A percentile compares a stretch with the other conserved stretches of the same genome.
These are phyloP conservation scores for Crocuta crocuta DNA, from an alignment of 2,113 vertebrate species.

Conservation along the genomic window DNA sequence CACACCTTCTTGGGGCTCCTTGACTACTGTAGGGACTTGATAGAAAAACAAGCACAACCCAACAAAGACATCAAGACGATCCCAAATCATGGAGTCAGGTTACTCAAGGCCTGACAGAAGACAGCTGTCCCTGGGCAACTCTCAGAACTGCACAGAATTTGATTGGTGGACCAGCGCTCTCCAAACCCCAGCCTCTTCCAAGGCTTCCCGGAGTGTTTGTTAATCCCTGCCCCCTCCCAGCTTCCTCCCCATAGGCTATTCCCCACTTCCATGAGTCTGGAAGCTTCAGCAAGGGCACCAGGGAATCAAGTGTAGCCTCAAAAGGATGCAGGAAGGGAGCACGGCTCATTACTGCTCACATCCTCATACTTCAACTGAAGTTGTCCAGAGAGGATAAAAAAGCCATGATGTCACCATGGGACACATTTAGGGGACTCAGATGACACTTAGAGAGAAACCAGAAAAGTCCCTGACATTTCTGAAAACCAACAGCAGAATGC, in stretches of 20 bases:
- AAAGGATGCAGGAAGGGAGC: too few relatives aligned
- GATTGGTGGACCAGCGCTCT: not conserved
- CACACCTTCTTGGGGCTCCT: not conserved
- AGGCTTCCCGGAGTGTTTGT: too few relatives aligned
- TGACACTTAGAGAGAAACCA: slow-evolving; percentile 14
- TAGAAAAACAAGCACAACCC: not conserved
- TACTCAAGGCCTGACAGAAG: not conserved
- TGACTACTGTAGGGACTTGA: not conserved
- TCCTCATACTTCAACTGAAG: not conserved
- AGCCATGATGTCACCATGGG: not conserved
- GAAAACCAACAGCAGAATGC: not conserved
- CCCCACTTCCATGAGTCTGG: not conserved
- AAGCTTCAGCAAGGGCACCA: not conserved
- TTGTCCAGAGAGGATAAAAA: not conserved
- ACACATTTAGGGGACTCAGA: not conserved
- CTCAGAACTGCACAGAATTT: not conserved
- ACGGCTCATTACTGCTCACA: too few relatives aligned
- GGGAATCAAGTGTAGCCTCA: not conserved
- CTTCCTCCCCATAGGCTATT: not conserved
- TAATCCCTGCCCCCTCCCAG: not conserved
- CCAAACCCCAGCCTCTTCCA: not conserved
- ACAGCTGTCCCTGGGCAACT: not conserved
- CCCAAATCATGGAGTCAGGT: not conserved
- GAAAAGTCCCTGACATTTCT: slow-evolving; percentile 17
- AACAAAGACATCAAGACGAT: not conserved